Evolutionary conservation across 1,140 invertebrate genomes (phyloP).

Genomic region (Agrilus planipennis): DNA sequence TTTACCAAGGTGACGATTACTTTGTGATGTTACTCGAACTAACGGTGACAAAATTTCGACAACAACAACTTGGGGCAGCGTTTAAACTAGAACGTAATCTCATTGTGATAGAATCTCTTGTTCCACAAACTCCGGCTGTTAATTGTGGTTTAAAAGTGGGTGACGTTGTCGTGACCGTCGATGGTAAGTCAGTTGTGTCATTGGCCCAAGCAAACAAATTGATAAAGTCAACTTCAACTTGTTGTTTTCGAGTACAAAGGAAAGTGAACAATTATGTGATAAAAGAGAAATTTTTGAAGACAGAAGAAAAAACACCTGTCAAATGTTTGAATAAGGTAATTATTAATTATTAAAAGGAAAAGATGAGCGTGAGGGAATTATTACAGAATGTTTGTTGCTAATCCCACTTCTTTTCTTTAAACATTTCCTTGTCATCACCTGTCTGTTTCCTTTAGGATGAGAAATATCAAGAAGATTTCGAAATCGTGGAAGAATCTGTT

Average conservation of each 20-base stretch:
- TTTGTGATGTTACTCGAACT: constrained; percentile 49
- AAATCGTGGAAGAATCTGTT: not conserved
- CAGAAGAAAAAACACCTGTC: constrained; percentile 8
- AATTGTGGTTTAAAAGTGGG: constrained; percentile 63
- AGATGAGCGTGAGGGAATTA: too few species aligned
- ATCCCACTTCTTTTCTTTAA: too few species aligned
- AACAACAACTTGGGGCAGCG: constrained; percentile 52
- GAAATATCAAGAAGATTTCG: constrained; percentile 1
- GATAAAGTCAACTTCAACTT: constrained; percentile 38
- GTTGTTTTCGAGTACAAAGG: constrained; percentile 48
- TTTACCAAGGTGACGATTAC: constrained; percentile 34
- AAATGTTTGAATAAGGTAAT: too few species aligned
- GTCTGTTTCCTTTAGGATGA: too few species aligned
- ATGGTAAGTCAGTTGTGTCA: constrained; percentile 60
- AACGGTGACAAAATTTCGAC: constrained; percentile 48
- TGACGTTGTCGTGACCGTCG: constrained; percentile 68
- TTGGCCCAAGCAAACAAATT: constrained; percentile 63
- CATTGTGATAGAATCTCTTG: constrained; percentile 66
- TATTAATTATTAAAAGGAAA: too few species aligned
- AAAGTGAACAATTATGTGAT: constrained; percentile 30
- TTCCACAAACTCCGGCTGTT: constrained; percentile 59
- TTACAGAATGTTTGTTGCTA: too few species aligned
- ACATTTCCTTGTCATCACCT: too few species aligned
- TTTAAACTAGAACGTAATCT: constrained; percentile 51
- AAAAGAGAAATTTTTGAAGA: constrained; percentile 15